Base-by-base conservation (phyloP, 2,113 vertebrate genomes). In the Orientallactaga bullata region DNA sequence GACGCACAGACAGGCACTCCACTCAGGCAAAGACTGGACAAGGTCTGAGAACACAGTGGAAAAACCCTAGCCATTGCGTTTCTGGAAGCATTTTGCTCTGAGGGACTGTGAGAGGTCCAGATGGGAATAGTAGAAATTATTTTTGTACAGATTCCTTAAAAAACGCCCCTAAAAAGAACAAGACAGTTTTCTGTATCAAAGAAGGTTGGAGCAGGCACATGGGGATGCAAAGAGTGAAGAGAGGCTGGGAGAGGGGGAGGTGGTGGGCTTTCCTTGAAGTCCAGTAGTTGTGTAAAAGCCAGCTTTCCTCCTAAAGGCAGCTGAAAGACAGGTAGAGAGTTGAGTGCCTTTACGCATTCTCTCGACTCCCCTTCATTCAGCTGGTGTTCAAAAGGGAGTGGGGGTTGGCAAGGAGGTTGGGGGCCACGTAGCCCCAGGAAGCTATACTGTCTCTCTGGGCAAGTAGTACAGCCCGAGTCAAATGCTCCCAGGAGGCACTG, bases 11-110 rank as follows among this genome's bases (percentile, higher is more conserved):
- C 15, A 47, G 35, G 21, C n/a, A 24, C 60, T 20, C 0, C 17
- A 11, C 0, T 37, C 91, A n/a, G 11, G 20, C 55, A 28, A 66
- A 20, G 60, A 71, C 55, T 18, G 65, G 65, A 42, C 47, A 39
- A 76, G 78, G 47, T 77, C 39, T 35, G 72, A 55, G 83, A 86
- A 86, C 0, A 8, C 55, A 58, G 89, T 95, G 96, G 95, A 92
- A 96, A 88, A 94, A 37, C 79, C 88, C 95, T 90, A 71, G 23
- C 24, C 39, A 82, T 8, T 35, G 68, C 39, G 73, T 89, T 94
- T 93, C 94, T 73, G 92, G 88, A 93, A 74, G 55, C 26, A 15
- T 12, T 90, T 39, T 90, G 17, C 37, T 61, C 16, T 18, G 37
- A 91, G 28, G n/a, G 69, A 12, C 68, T 11, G 15, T 18, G 68